Conservation (phyloP, 2,888 invertebrate species). For the Pemphredon lugubris region DNA sequence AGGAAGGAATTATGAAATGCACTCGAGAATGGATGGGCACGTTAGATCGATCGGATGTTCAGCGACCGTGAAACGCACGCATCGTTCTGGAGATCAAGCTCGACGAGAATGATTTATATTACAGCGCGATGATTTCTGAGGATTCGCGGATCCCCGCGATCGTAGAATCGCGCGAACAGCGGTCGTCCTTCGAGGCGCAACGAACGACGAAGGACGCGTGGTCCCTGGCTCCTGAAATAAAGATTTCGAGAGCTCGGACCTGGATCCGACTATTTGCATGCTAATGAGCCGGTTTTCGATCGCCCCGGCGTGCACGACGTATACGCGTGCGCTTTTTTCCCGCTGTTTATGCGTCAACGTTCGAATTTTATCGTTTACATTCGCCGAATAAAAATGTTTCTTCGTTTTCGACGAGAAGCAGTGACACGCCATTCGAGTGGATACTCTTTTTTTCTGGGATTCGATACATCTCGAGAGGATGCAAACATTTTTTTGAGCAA, state of each 20-base stretch:
- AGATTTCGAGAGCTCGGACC: slow-evolving; percentile 21
- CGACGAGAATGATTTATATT: slow-evolving; percentile 10
- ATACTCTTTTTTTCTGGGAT: background rate
- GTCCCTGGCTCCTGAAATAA: slow-evolving; percentile 37
- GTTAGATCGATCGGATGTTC: background rate
- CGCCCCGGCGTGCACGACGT: slow-evolving; percentile 10
- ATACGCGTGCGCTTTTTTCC: too few species aligned
- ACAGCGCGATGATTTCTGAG: slow-evolving; percentile 8
- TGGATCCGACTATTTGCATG: slow-evolving; percentile 49
- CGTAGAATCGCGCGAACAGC: slow-evolving; percentile 12
- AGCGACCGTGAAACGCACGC: slow-evolving; percentile 18
- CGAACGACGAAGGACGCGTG: slow-evolving; percentile 17
- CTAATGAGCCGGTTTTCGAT: slow-evolving; percentile 35
- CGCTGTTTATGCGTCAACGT: background rate
- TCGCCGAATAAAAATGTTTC: too few species aligned
- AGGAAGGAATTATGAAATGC: background rate
- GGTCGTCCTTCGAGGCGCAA: slow-evolving; percentile 44
- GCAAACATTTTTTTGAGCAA: too few species aligned
- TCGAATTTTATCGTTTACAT: background rate
- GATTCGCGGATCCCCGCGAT: slow-evolving; percentile 7
- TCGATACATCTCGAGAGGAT: too few species aligned
- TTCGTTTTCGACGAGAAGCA: too few species aligned
- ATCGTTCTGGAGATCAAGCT: background rate
- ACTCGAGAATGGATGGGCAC: too few species aligned
- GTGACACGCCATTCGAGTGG: too few species aligned